Conservation (phyloP, 2,113 vertebrate genomes). For the Rhabdomys dilectus region DNA sequence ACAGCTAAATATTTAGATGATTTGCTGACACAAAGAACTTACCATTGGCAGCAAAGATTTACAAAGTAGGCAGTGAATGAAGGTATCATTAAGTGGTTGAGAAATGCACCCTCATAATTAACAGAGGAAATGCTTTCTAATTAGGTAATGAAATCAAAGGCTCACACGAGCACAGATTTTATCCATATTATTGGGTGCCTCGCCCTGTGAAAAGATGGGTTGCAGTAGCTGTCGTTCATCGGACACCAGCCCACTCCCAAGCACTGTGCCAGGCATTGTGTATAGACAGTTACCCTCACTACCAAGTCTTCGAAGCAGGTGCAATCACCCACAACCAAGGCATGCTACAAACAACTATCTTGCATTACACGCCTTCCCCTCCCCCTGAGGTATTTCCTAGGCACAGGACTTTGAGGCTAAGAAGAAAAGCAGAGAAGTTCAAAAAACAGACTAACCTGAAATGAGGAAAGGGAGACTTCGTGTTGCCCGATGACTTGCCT, state of each 20-base stretch:
- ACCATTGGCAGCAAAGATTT: conserved; percentile 74
- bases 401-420: not conserved
- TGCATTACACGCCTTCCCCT: fast-evolving
- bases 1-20: conserved; percentile 78
- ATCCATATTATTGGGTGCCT: conserved; percentile 48
- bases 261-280: not conserved
- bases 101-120: conserved; percentile 73
- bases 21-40: conserved; percentile 67
- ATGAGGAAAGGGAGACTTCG: fast-evolving
- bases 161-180: conserved; percentile 37
- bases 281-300: not conserved
- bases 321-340: fast-evolving
- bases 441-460: no score
- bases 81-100: conserved; percentile 73
- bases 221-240: not conserved
- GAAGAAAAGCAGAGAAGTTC: not conserved
- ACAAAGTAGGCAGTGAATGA: conserved; percentile 73
- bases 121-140: conserved; percentile 63
- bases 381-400: not conserved
- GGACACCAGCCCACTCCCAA: no score
- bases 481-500: fast-evolving
- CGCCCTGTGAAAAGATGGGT: not conserved
- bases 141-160: conserved; percentile 71
- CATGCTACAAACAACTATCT: fast-evolving
- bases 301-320: not conserved